Evolutionary conservation across 1,140 invertebrate species (phyloP), one percentile per base, ranked within the genome.

Genomic region (Drosophila paulistorum): DNA sequence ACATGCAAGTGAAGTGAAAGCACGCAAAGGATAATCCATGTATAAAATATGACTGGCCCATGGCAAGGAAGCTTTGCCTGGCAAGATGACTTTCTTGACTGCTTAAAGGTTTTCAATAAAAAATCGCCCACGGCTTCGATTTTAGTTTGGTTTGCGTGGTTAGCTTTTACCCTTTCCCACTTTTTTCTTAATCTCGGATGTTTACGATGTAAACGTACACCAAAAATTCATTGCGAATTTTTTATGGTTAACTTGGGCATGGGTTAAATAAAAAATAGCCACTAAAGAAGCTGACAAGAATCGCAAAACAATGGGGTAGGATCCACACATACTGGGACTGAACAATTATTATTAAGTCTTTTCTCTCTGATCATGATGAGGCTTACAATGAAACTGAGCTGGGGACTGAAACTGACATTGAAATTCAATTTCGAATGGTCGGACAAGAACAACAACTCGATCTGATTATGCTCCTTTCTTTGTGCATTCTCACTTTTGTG

Each of bases 91-190:
- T 48, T 48, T 20, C 10, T 48, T 1, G 2, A 3, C 14, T 48
- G 45, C 45, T 48, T 45, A 14, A 45, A 45, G 42, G n/a, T 45
- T 48, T 48, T 48, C 42, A 45, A 45, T 14, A 14, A 45, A 48
- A 20, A 48, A 20, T 20, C 9, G 45, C 45, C 17, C 17, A 9
- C 17, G 20, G 45, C 45, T 48, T 20, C 17, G 7, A 11, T 48
- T 48, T 20, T 48, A 23, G 17, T 48, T 48, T 48, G 17, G 7
- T 11, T 48, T 10, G 7, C 17, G 7, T 23, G 17, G 14, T 48
- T 48, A 9, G 0, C 17, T 20, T 6, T 48, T 48, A 2, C 45
- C 9, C 17, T 9, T 20, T 20, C 20, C 17, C 10, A 7, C 14
- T 45, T 6, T 45, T 45, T 20, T 20, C 1, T 20, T 20, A 20